These are phyloP conservation scores for Scylla paramamosain DNA, from an alignment of 1,140 invertebrate genomes.

Conservation along the genomic window DNA sequence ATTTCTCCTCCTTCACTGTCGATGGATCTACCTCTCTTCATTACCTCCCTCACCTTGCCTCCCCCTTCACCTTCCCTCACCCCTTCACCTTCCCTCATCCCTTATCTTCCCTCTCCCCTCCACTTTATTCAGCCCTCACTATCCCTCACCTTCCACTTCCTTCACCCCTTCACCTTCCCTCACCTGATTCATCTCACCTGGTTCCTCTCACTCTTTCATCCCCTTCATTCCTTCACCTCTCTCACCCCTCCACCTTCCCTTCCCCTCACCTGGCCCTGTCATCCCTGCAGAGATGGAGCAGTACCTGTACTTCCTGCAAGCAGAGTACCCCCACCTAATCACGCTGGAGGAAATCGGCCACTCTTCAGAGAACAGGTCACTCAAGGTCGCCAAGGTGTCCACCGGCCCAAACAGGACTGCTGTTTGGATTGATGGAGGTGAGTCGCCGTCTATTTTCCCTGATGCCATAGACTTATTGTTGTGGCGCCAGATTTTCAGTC, in stretches of 20 bases:
- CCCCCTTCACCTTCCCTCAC: background rate
- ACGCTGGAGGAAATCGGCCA: conserved; percentile 87
- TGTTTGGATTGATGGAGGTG: conserved; percentile 82
- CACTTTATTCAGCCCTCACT: too few relatives aligned
- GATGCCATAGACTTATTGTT: too few relatives aligned
- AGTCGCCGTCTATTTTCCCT: background rate
- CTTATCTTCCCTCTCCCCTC: background rate
- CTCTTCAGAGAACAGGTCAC: conserved; percentile 87
- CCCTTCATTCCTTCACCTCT: background rate
- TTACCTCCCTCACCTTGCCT: background rate
- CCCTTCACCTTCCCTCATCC: background rate
- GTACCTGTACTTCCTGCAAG: conserved; percentile 88
- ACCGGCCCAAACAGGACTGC: conserved; percentile 81
- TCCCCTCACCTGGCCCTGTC: background rate
- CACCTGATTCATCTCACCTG: too few relatives aligned
- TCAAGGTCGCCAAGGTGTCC: conserved; percentile 86
- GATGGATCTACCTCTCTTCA: too few relatives aligned
- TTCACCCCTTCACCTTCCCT: too few relatives aligned
- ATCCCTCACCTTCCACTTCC: background rate
- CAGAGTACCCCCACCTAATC: conserved; percentile 85
- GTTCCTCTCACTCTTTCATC: background rate
- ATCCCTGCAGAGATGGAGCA: conserved; percentile 67
- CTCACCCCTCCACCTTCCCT: background rate
- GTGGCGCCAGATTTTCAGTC: too few relatives aligned
- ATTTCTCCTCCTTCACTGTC: too few relatives aligned